These are phyloP conservation scores for Oreochromis aureus DNA, from an alignment of 2,113 vertebrate genomes.

Conservation along the genomic window DNA sequence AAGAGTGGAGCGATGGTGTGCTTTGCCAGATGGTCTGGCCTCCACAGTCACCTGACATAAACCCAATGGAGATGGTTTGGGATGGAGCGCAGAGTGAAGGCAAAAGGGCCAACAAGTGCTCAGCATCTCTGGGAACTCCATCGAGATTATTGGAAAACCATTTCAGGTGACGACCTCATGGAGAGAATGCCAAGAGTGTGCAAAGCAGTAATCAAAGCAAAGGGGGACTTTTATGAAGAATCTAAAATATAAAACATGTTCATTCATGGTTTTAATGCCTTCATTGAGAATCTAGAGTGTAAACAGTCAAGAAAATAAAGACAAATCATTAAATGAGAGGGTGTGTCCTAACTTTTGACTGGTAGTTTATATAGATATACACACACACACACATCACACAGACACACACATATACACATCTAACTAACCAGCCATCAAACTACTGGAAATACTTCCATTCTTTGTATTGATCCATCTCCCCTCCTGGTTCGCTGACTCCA, in stretches of 20 bases:
- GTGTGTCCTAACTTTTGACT: not conserved
- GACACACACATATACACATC: not conserved
- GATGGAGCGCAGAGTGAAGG: not conserved
- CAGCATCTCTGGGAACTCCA: not conserved
- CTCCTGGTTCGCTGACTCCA: not conserved
- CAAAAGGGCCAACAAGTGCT: not conserved
- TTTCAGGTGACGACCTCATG: not conserved
- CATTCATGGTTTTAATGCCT: not conserved
- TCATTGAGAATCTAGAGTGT: not conserved
- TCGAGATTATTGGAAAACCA: not conserved
- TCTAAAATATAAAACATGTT: not conserved
- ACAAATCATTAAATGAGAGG: not conserved
- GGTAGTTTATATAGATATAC: not conserved
- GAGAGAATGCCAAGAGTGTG: not conserved
- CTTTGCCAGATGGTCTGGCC: not conserved
- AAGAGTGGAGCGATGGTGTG: not conserved
- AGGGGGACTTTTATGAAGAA: not conserved
- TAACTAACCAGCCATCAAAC: slow-evolving; percentile 1
- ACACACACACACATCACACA: not conserved
- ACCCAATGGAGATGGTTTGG: not conserved
- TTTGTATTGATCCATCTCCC: slow-evolving; percentile 22
- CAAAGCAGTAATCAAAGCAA: too few relatives aligned
- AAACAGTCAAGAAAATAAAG: not conserved
- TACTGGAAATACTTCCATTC: slow-evolving; percentile 29
- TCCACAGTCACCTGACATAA: not conserved